phyloP scores from a whole-genome alignment of 1,140 invertebrate genomes.

The Drosophila santomea region DNA sequence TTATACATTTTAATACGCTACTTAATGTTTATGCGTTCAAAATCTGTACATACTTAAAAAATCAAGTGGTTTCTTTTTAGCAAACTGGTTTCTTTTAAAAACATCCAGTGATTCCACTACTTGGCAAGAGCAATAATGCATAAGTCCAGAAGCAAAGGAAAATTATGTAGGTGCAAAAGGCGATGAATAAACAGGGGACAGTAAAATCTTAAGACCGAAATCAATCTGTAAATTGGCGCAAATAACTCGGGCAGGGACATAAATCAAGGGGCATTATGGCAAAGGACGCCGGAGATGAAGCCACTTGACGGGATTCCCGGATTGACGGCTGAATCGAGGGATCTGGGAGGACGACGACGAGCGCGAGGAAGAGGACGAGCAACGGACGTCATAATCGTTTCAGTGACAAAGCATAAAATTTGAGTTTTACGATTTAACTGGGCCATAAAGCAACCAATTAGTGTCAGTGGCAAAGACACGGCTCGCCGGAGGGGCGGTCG shows the following conservation, averaged over 20 bases:
- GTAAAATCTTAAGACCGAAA: slow-evolving; percentile 61
- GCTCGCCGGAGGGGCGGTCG: slow-evolving; percentile 5
- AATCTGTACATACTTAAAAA: slow-evolving; percentile 1
- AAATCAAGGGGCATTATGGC: slow-evolving; percentile 60
- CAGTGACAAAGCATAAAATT: slow-evolving; percentile 83
- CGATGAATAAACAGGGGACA: slow-evolving; percentile 42
- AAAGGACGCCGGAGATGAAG: slow-evolving; percentile 42
- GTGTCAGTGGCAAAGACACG: slow-evolving; percentile 67
- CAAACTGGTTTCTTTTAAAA: slow-evolving; percentile 5
- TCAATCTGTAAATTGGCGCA: slow-evolving; percentile 76
- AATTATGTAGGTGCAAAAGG: slow-evolving; percentile 61
- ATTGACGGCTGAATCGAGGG: slow-evolving; percentile 12
- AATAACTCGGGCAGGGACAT: slow-evolving; percentile 67
- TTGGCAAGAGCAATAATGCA: slow-evolving; percentile 27
- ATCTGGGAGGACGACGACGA: background rate
- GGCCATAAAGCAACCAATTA: slow-evolving; percentile 84
- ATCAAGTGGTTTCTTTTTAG: background rate
- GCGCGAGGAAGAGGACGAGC: slow-evolving; percentile 4
- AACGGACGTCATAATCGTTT: slow-evolving; percentile 82
- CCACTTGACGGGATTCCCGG: slow-evolving; percentile 52
- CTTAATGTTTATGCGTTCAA: background rate
- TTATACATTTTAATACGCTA: background rate
- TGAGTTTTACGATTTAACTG: slow-evolving; percentile 82
- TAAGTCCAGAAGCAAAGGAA: background rate
- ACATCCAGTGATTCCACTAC: background rate